Evolutionary conservation across 2,113 vertebrate genomes (phyloP).

Genomic region (Ptilonorhynchus violaceus): DNA sequence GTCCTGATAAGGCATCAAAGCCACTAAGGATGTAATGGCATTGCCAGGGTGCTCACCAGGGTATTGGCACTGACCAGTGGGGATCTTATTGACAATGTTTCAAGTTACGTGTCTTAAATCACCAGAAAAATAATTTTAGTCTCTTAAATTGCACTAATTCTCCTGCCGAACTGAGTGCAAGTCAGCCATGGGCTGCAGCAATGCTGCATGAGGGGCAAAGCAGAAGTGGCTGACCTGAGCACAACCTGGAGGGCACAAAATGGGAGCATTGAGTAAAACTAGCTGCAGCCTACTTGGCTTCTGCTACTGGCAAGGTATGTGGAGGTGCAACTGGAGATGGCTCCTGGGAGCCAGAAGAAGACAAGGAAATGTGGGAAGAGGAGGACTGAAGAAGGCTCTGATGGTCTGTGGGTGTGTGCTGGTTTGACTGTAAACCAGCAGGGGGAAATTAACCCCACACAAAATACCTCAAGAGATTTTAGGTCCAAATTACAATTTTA

Average conservation of each 20-base stretch:
- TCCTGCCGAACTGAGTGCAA: not conserved
- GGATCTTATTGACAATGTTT: not conserved
- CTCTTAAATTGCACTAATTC: not conserved
- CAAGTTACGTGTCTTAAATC: not conserved
- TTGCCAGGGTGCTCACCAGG: not conserved
- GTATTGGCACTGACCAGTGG: not conserved
- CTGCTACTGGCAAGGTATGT: not conserved
- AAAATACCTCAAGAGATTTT: too few species aligned
- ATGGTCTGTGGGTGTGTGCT: not conserved
- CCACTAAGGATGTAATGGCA: fast-evolving
- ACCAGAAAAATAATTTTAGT: not conserved
- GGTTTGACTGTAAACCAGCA: too few species aligned
- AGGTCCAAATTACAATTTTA: too few species aligned
- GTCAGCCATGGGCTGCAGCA: not conserved
- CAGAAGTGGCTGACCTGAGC: not conserved
- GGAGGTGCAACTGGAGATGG: not conserved
- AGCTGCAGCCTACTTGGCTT: not conserved
- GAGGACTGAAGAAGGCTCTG: not conserved
- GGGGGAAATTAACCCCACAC: too few species aligned
- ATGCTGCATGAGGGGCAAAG: not conserved
- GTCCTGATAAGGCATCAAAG: too few species aligned
- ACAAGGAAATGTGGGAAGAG: not conserved
- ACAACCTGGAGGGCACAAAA: not conserved
- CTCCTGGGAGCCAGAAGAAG: not conserved
- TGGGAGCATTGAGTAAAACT: not conserved